A percentile compares a stretch with the other conserved stretches of the same genome.
phyloP scores from a whole-genome alignment of 1,140 invertebrate genomes.

The Lasaia peninsularis region DNA sequence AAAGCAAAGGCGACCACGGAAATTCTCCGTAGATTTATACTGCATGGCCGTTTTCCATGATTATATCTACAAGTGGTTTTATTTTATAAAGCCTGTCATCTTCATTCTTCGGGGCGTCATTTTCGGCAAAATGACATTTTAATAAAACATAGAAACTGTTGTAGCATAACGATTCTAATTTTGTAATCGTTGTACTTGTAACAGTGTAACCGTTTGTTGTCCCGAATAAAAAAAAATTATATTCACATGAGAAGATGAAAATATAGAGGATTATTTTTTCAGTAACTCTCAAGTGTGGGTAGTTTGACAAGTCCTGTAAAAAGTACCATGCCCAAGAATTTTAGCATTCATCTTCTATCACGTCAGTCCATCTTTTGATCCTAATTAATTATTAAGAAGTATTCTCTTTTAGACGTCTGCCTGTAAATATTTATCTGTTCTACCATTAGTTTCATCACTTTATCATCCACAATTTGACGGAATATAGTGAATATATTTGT shows the following conservation, averaged over 20 bases:
- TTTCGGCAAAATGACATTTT: conserved; percentile 16
- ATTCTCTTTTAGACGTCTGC: not conserved
- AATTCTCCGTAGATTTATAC: conserved; percentile 52
- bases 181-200: too few species aligned
- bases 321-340: conserved; percentile 5
- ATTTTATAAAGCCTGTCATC: conserved; percentile 17
- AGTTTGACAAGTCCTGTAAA: conserved; percentile 6
- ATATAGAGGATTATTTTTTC: conserved; percentile 5
- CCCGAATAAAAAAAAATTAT: too few species aligned
- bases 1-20: conserved; percentile 45
- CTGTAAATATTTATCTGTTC: conserved; percentile 6
- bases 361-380: conserved; percentile 13
- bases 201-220: too few species aligned
- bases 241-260: too few species aligned
- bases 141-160: not conserved
- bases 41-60: conserved; percentile 19
- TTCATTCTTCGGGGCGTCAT: not conserved
- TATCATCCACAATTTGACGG: conserved; percentile 13
- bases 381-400: not conserved
- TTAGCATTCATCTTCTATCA: conserved; percentile 8
- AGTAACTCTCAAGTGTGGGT: conserved; percentile 13
- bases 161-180: too few species aligned
- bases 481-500: conserved; percentile 6
- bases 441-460: conserved; percentile 16
- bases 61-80: not conserved